Evolutionary conservation across 2,888 invertebrate genomes (phyloP).

Genomic region (Boloria euphrosyne): DNA sequence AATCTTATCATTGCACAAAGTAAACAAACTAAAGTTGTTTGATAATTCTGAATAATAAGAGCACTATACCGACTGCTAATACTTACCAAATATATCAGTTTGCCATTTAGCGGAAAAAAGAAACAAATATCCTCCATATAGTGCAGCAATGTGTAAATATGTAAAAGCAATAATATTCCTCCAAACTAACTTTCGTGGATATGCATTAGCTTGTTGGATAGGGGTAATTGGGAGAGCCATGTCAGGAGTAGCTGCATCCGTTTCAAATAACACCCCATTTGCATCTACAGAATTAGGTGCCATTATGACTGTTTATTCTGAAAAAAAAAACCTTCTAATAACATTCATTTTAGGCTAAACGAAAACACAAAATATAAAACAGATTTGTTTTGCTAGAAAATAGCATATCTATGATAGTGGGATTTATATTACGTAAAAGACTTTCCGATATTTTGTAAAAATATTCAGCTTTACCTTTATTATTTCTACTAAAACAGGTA

Average conservation of each 20-base stretch:
- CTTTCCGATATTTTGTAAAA: no score
- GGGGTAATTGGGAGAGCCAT: constrained; percentile 65
- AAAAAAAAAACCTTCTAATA: not conserved
- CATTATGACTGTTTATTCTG: constrained; percentile 51
- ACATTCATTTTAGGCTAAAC: no score
- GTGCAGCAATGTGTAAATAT: constrained; percentile 88
- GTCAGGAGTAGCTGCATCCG: constrained; percentile 73
- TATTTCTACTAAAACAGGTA: no score
- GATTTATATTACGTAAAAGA: no score
- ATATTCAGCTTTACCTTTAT: no score
- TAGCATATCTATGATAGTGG: no score
- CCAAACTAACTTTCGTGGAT: constrained; percentile 87
- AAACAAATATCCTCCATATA: constrained; percentile 89
- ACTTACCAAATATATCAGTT: constrained; percentile 88
- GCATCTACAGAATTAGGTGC: constrained; percentile 71
- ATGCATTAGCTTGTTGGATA: constrained; percentile 78
- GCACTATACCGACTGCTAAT: not conserved
- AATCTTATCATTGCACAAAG: no score
- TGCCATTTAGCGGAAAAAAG: constrained; percentile 88
- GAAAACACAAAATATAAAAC: no score
- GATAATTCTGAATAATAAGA: not conserved
- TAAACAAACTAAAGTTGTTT: no score
- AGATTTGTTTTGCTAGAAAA: no score
- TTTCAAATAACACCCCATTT: constrained; percentile 76
- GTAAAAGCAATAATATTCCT: constrained; percentile 90